phyloP scores from a whole-genome alignment of 2,888 invertebrate genomes.

The Peribatodes rhomboidaria region DNA sequence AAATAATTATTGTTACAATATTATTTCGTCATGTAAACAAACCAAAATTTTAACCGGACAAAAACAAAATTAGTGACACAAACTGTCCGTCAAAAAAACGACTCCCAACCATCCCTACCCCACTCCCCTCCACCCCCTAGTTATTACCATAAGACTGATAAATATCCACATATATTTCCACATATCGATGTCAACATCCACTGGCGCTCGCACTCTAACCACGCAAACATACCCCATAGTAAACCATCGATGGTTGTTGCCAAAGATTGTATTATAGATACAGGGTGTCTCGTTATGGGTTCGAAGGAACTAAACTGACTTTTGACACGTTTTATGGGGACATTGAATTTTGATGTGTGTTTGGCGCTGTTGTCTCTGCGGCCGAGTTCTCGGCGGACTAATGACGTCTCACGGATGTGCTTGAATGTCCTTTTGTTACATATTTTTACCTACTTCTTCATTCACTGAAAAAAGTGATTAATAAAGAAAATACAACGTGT shows the following conservation, averaged over 20 bases:
- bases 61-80: background rate
- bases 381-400: constrained; percentile 13
- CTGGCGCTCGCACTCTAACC: constrained; percentile 28
- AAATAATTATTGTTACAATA: no score
- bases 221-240: constrained; percentile 33
- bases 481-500: no score
- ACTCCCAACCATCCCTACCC: constrained; percentile 15
- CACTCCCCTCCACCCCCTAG: constrained; percentile 44
- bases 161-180: constrained; percentile 64
- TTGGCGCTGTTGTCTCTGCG: constrained; percentile 27
- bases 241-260: constrained; percentile 46
- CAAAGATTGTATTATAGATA: constrained; percentile 50
- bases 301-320: constrained; percentile 55
- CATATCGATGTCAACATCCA: constrained; percentile 53
- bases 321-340: constrained; percentile 62
- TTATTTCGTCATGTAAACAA: no score
- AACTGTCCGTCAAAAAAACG: constrained; percentile 3
- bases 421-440: background rate
- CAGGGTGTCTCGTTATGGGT: constrained; percentile 55
- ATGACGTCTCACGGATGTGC: background rate
- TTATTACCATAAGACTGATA: constrained; percentile 72
- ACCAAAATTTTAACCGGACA: background rate
- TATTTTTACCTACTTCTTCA: background rate
- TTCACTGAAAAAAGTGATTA: no score
- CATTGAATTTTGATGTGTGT: constrained; percentile 63